Evolutionary conservation across 2,888 invertebrate genomes (phyloP), one percentile per base, ranked within the genome.

Genomic region (Beris chalybata): DNA sequence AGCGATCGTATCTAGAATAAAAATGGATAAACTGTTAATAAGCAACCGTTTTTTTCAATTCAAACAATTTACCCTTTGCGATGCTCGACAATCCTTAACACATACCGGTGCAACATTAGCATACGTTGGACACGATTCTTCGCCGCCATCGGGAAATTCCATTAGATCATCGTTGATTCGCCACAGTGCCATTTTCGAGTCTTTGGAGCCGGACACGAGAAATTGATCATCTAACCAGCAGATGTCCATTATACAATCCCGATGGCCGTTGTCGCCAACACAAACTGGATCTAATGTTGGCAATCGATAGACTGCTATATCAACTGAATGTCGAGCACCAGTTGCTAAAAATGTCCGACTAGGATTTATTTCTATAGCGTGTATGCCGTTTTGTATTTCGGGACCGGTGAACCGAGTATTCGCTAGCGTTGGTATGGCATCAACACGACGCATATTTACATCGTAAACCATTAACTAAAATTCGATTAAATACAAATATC

Each of bases 171-270:
- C 77, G 43, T 85, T 90, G 61, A 95, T 89, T 68, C 89, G 86
- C 97, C 97, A 97, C 67, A 97, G 82, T 29, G 93, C 93, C 83
- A 97, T 86, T 77, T 89, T 90, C 4, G 93, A 93, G 81, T 97
- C 97, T 64, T 95, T 87, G 0, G 95, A 95, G 11, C 96, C 96
- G 5, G 95, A 93, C 66, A 97, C 95, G 65, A 97, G 82, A 83
- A 93, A 95, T 81, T 96, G 91, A 81, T 97, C 97, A 80, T 97
- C 97, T 69, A 97, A 81, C 97, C 97, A 97, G 71, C 92, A 92
- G 87, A 95, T 89, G 77, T 97, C 97, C 80, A 92, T 86, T 11
- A 79, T 79, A 91, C 95, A 94, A 80, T 97, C 97, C 74, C 89
- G 87, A 78, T 97, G 97, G 1, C 92, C 93, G 74, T 83, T 82